Base-by-base conservation (phyloP, 2,888 invertebrate species). In the Ischnus inquisitorius region DNA sequence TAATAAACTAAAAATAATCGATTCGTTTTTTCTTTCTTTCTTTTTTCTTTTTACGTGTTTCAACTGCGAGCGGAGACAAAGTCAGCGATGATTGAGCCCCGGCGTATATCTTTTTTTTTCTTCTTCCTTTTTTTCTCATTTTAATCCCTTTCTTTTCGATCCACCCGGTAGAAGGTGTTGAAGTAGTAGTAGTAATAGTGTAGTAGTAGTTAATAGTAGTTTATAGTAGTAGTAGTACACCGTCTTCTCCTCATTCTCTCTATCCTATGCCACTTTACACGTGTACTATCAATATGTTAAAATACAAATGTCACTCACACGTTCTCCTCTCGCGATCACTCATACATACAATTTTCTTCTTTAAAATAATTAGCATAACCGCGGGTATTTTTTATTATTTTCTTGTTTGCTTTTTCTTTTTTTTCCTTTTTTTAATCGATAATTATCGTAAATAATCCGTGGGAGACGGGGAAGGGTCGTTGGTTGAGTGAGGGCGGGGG, bases 231-330 rank as follows among this genome's bases (percentile, higher is more conserved):
- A 84, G 82, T 84, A 84, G 84, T 84, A 84, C 84, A 84, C 84
- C 84, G 84, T 84, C 84, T 79, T 84, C 84, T 79, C 75, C 84
- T 84, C 82, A 81, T 82, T 84, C 83, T 87, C 88, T 89, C 90
- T 92, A 93, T 91, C 91, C 92, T 93, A 93, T 90, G 92, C 93
- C 93, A 92, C 92, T 93, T 93, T 93, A 93, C 93, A 93, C 91
- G 89, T 90, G 88, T 92, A 92, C 93, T 93, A 93, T 93, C 91
- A 93, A 92, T 93, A 93, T 93, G 93, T 93, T 93, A 93, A 93
- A 93, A 93, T 93, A 93, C 93, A 93, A 93, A 93, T 93, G 82
- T 91, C 93, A 93, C 90, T 92, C 93, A 93, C 86, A 91, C 93
- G 86, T 85, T 82, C 86, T 87, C 85, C 87, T 87, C 87, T 88